Percentiles rank a stretch among this genome's conserved stretches.
phyloP scores from a whole-genome alignment of 2,113 vertebrate genomes.

The Reinhardtius hippoglossoides region DNA sequence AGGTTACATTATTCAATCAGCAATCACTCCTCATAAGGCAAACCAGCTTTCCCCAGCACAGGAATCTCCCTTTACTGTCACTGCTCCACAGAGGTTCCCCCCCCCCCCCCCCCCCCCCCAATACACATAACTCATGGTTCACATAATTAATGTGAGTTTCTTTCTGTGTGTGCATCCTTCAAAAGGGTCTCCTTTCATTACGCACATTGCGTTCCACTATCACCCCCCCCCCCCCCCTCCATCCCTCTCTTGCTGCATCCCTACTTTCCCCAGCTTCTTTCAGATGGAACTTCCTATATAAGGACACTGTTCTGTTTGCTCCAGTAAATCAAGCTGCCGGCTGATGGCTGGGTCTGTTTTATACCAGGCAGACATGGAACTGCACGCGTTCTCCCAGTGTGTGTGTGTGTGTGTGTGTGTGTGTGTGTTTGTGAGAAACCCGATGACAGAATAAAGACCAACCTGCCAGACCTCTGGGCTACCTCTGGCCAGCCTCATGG shows the following conservation, averaged over 20 bases:
- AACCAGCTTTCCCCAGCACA: conserved; percentile 53
- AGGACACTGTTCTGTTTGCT: conserved; percentile 80
- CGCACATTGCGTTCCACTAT: conserved; percentile 65
- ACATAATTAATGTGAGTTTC: conserved; percentile 13
- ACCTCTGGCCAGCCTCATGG: conserved; percentile 62
- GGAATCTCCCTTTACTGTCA: conserved; percentile 71
- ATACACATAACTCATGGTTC: conserved; percentile 33
- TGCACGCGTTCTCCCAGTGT: neutral
- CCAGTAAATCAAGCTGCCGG: conserved; percentile 77
- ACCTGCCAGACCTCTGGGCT: conserved; percentile 37
- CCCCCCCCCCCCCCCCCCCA: conserved; percentile 24
- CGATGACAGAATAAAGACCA: no score
- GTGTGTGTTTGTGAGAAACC: no score
- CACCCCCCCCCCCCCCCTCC: conserved; percentile 33
- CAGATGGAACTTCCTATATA: conserved; percentile 86
- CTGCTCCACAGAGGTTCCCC: conserved; percentile 34
- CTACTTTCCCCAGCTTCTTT: conserved; percentile 57
- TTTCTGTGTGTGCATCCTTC: neutral
- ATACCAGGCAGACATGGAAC: conserved; percentile 38
- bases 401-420: no score
- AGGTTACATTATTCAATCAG: conserved; percentile 44
- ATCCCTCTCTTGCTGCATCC: conserved; percentile 49
- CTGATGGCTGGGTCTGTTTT: conserved; percentile 53
- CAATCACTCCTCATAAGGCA: conserved; percentile 74
- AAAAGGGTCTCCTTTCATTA: conserved; percentile 39